A percentile compares a stretch with the other conserved stretches of the same genome.
These are phyloP conservation scores for Tragelaphus scriptus DNA, from an alignment of 2,113 vertebrate species.

Conservation along the genomic window DNA sequence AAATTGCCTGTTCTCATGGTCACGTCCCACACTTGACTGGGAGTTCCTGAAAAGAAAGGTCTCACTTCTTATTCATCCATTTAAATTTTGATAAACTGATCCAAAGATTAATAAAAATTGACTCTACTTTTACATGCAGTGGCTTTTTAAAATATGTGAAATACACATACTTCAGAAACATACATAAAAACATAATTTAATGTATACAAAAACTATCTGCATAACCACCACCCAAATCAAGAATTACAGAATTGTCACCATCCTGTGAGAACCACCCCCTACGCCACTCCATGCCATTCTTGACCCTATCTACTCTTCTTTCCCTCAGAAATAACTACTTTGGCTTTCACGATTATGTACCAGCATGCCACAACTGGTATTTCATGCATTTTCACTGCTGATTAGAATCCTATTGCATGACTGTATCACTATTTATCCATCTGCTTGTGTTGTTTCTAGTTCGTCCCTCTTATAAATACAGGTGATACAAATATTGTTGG, in stretches of 20 bases:
- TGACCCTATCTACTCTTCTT: background rate
- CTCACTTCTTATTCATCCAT: background rate
- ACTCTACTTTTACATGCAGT: background rate
- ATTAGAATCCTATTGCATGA: background rate
- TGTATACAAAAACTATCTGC: background rate
- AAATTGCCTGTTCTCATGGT: background rate
- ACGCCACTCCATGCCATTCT: background rate
- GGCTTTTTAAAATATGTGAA: background rate
- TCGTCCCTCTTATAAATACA: background rate
- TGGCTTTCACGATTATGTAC: background rate
- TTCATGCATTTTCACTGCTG: background rate
- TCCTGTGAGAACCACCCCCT: background rate
- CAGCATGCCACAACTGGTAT: background rate
- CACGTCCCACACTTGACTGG: background rate
- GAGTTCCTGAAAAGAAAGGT: background rate
- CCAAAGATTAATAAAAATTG: background rate
- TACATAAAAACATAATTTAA: background rate
- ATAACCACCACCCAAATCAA: background rate
- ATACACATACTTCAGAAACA: background rate
- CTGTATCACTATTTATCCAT: background rate
- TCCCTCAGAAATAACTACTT: background rate
- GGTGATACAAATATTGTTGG: background rate
- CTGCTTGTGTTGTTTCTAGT: background rate
- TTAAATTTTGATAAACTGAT: background rate
- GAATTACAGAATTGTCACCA: background rate